Conservation (phyloP, 2,113 vertebrate species). For the Takifugu flavidus region DNA sequence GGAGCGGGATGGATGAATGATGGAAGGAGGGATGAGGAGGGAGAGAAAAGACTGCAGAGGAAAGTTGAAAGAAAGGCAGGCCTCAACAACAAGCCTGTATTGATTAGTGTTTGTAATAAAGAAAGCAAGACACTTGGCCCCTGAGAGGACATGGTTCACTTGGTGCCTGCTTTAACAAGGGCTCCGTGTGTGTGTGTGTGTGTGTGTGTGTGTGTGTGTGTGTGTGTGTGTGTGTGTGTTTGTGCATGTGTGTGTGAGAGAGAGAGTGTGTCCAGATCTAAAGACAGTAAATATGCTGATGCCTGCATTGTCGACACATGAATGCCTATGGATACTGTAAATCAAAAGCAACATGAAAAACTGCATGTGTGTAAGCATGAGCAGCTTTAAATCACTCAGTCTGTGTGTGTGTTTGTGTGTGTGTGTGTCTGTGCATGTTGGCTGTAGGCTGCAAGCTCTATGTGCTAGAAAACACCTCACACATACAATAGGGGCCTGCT, state of each 20-base stretch:
- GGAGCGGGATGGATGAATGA: slow-evolving; percentile 21
- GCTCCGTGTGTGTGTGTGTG: slow-evolving; percentile 27
- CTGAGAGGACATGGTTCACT: slow-evolving; percentile 59
- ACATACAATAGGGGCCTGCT: slow-evolving; percentile 61
- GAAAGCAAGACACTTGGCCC: slow-evolving; percentile 59
- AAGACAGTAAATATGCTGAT: slow-evolving; percentile 73
- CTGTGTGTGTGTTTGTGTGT: slow-evolving; percentile 23
- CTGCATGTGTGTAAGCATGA: slow-evolving; percentile 10
- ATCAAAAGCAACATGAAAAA: slow-evolving; percentile 67
- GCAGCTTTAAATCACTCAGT: slow-evolving; percentile 2
- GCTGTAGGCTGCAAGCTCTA: slow-evolving; percentile 64
- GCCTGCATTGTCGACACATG: slow-evolving; percentile 66
- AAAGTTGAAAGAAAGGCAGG: slow-evolving; percentile 42
- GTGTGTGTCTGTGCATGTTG: slow-evolving; percentile 33
- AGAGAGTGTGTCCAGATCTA: slow-evolving; percentile 36
- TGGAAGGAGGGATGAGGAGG: neutral
- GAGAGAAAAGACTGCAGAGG: slow-evolving; percentile 25
- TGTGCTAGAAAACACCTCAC: slow-evolving; percentile 67
- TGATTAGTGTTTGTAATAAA: slow-evolving; percentile 68
- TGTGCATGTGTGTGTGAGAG: slow-evolving; percentile 25
- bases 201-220: slow-evolving; percentile 22
- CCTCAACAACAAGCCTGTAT: slow-evolving; percentile 44
- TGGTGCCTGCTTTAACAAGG: slow-evolving; percentile 64
- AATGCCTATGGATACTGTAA: slow-evolving; percentile 61
- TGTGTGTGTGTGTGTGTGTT: slow-evolving; percentile 13